Percentiles rank a stretch among this genome's conserved stretches.
phyloP scores from a whole-genome alignment of 2,888 invertebrate species.

The Malacosoma neustria region DNA sequence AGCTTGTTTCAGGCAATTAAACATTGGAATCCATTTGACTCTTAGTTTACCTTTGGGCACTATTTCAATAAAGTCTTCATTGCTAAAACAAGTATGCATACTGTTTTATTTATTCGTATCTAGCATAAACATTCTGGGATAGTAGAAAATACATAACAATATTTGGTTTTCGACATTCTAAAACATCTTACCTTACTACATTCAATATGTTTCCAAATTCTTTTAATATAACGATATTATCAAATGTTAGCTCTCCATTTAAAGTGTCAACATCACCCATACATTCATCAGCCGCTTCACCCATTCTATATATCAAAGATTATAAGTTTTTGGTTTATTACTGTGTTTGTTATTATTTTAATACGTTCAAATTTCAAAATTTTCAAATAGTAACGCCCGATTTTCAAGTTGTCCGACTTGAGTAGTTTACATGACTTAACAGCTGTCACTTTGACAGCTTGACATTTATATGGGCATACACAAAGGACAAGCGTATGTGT shows the following conservation, averaged over 20 bases:
- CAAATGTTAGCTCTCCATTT: constrained; percentile 41
- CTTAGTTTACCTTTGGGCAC: constrained; percentile 54
- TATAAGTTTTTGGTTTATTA: background rate
- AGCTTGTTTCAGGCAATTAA: constrained; percentile 53
- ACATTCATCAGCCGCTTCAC: constrained; percentile 32
- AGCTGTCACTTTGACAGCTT: no score
- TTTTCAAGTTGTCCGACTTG: no score
- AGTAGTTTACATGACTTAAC: no score
- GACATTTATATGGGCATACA: no score
- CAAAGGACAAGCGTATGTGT: no score
- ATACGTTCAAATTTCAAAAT: constrained; percentile 1
- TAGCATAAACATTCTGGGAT: no score
- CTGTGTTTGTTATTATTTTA: no score
- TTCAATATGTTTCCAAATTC: constrained; percentile 59
- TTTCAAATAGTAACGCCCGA: background rate
- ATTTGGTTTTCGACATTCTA: no score
- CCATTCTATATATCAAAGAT: constrained; percentile 23
- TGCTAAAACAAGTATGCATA: constrained; percentile 42
- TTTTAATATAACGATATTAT: constrained; percentile 54
- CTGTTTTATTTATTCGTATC: no score
- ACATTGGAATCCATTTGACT: constrained; percentile 63
- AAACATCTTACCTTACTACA: constrained; percentile 41
- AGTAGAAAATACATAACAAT: no score
- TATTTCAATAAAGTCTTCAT: constrained; percentile 60
- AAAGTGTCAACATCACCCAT: constrained; percentile 34